These are phyloP conservation scores for Drosophila borealis DNA, from an alignment of 2,888 invertebrate genomes.

Conservation along the genomic window DNA sequence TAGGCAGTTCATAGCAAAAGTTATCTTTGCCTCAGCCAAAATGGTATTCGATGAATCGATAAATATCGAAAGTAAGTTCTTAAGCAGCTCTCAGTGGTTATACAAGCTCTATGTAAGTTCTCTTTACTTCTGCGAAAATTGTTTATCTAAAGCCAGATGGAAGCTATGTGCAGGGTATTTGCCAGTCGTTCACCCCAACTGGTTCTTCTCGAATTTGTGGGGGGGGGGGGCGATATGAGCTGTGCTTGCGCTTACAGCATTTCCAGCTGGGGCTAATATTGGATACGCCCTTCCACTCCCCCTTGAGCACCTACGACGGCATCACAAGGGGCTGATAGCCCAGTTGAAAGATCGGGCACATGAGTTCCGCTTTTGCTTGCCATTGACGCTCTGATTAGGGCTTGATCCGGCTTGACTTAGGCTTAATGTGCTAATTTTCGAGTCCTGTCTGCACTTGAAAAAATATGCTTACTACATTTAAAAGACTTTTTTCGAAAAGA, in stretches of 20 bases:
- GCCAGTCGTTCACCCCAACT: background rate
- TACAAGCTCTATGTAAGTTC: too few relatives aligned
- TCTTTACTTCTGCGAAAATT: too few relatives aligned
- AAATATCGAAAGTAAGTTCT: too few relatives aligned
- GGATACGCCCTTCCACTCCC: conserved; percentile 41
- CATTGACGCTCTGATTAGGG: conserved; percentile 48
- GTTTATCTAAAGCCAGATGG: too few relatives aligned
- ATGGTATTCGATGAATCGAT: too few relatives aligned
- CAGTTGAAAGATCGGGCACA: conserved; percentile 70
- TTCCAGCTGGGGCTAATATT: conserved; percentile 5
- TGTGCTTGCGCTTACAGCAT: conserved; percentile 11
- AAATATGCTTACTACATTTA: background rate
- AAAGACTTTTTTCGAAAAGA: too few relatives aligned
- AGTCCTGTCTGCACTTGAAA: conserved; percentile 16
- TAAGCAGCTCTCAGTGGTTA: too few relatives aligned
- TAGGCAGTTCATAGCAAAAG: background rate
- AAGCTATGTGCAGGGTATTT: background rate
- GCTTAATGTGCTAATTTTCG: conserved; percentile 40
- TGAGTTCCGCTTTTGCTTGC: conserved; percentile 71
- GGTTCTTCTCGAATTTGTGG: background rate
- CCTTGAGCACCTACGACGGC: conserved; percentile 45
- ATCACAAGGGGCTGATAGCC: conserved; percentile 60
- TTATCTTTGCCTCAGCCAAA: background rate
- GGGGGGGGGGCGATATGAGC: conserved; percentile 47
- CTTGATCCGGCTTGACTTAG: conserved; percentile 19